Evolutionary conservation across 2,797 vertebrate genomes (phyloP), one percentile per base, ranked within the genome.

Genomic region (Molossus alvarezi): DNA sequence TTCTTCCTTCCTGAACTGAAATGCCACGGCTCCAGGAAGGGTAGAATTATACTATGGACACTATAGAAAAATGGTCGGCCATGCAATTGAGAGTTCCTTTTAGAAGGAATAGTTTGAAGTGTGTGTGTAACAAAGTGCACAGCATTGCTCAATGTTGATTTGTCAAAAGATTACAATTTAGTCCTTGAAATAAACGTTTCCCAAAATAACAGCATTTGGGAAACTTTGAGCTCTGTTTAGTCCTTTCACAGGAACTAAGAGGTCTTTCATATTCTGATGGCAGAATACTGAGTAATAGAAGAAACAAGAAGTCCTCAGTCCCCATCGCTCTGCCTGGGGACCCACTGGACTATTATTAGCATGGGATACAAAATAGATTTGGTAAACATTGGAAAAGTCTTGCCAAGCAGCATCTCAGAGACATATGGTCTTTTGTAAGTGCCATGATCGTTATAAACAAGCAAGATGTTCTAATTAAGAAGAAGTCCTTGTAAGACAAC

Each of bases 331-430:
- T 96, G 93, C 98, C 98, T 96, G 96, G 97, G 96, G 98, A 98
- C 97, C 96, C 90, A 77, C 25, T 95, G 96, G 94, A 97, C 97
- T 98, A 98, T 98, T 98, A 98, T 98, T 98, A 98, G 98, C 98
- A 79, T 41, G 96, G 98, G 97, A 95, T 93, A 97, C 98, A 98
- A 97, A 98, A 98, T 96, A 97, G 96, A 98, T 98, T 98, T 98
- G 96, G 98, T 98, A 98, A 98, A 98, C 98, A 98, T 95, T 98
- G 98, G 98, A 98, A 96, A 97, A 98, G 97, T 60, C 92, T 95
- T 96, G 96, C 98, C 98, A 97, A 97, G 97, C 13, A 33, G 91
- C 15, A 20, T 93, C 93, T 96, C 15, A 67, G 97, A 98, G 96
- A 98, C 98, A 98, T 97, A 97, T 69, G 93, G 76, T 96, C 97